Conservation (phyloP, 1,140 invertebrate species). For the Vanessa atalanta region DNA sequence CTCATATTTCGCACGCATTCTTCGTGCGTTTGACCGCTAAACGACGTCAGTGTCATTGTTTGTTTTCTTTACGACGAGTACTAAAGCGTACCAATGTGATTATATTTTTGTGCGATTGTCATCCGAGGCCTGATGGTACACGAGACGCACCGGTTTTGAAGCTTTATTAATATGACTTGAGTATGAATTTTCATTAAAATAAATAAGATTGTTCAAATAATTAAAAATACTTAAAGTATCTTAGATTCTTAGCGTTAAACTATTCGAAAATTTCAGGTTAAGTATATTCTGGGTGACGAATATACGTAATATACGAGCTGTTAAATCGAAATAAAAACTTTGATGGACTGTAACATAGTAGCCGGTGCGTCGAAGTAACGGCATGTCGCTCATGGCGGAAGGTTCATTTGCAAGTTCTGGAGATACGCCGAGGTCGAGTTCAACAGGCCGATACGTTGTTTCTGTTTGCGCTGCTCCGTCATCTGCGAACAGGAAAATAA, state of each 20-base stretch:
- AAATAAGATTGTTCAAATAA: not conserved
- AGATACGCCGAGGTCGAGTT: slow-evolving; percentile 87
- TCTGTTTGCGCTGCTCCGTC: slow-evolving; percentile 96
- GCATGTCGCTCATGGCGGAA: slow-evolving; percentile 58
- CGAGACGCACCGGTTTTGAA: slow-evolving; percentile 12
- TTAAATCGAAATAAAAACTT: not conserved
- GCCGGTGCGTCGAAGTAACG: not conserved
- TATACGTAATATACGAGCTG: not conserved
- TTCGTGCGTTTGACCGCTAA: slow-evolving; percentile 4
- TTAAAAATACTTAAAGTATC: not conserved
- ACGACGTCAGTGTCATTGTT: slow-evolving; percentile 6
- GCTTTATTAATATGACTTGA: not conserved
- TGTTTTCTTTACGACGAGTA: not conserved
- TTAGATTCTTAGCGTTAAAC: not conserved
- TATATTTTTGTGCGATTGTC: slow-evolving; percentile 19
- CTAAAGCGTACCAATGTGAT: not conserved
- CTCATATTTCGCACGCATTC: not conserved
- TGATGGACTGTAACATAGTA: not conserved
- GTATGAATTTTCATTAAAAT: not conserved
- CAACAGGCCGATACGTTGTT: slow-evolving; percentile 92
- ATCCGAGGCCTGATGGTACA: slow-evolving; percentile 5
- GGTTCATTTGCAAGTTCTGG: slow-evolving; percentile 79
- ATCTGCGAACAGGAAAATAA: slow-evolving; percentile 82
- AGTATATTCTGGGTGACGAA: not conserved
- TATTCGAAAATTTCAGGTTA: not conserved